phyloP scores from a whole-genome alignment of 1,140 invertebrate species.

The Trialeurodes vaporariorum region DNA sequence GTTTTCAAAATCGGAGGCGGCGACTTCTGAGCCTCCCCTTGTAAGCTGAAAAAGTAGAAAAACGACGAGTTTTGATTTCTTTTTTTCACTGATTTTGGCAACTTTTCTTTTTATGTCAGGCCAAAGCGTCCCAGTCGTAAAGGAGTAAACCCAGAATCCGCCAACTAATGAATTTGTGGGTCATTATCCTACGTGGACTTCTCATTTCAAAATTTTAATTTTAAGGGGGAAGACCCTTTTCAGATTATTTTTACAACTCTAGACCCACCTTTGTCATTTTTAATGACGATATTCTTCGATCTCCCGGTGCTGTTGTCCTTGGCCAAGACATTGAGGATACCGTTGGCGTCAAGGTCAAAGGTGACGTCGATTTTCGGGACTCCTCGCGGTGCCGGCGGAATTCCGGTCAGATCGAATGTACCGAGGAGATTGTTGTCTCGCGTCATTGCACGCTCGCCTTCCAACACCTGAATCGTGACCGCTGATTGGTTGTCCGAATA shows the following conservation, averaged over 20 bases:
- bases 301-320: conserved; percentile 63
- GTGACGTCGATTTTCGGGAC: conserved; percentile 65
- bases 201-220: no score
- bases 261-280: conserved; percentile 81
- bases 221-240: conserved; percentile 49
- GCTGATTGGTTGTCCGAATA: conserved; percentile 56
- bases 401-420: conserved; percentile 62
- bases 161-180: no score
- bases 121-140: no score
- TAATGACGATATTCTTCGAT: conserved; percentile 69
- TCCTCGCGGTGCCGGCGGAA: conserved; percentile 66
- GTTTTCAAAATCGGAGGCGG: no score
- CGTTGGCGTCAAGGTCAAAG: conserved; percentile 69
- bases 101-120: no score
- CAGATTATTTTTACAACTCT: conserved; percentile 48
- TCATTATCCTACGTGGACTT: no score
- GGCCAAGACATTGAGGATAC: conserved; percentile 67
- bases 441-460: conserved; percentile 62
- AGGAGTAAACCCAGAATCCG: no score
- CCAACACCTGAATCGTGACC: conserved; percentile 52
- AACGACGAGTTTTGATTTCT: no score
- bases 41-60: no score
- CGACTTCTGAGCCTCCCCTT: no score
- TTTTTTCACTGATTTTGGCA: no score
- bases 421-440: conserved; percentile 61